Percentiles rank a stretch among this genome's conserved stretches.
Evolutionary conservation across 2,888 invertebrate genomes (phyloP).

Genomic region (Oscheius onirici): DNA sequence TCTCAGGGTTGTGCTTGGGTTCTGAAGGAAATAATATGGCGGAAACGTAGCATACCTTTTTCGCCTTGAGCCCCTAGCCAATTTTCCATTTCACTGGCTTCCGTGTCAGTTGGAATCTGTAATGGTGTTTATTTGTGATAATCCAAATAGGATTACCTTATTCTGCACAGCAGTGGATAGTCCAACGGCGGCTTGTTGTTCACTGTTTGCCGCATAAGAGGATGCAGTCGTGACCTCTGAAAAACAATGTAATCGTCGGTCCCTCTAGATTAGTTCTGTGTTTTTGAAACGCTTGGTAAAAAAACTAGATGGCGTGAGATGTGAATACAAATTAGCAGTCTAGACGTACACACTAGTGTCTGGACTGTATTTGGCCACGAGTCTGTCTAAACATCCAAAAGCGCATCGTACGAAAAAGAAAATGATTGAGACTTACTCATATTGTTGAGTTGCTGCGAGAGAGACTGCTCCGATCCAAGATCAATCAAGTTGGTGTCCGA

Average conservation of each 20-base stretch:
- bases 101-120: conserved; percentile 44
- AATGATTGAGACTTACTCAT: conserved; percentile 3
- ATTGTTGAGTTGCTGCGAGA: conserved; percentile 17
- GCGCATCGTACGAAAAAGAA: no score
- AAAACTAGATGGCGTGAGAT: no score
- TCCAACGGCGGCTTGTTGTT: conserved; percentile 51
- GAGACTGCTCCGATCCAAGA: conserved; percentile 33
- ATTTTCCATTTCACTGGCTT: conserved; percentile 54
- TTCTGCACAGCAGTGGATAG: conserved; percentile 48
- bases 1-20: conserved; percentile 20
- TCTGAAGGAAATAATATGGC: not conserved
- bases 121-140: not conserved
- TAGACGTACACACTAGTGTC: no score
- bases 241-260: not conserved
- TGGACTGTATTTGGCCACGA: not conserved
- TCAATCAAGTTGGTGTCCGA: conserved; percentile 18
- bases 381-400: no score
- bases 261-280: not conserved
- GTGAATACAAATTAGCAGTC: no score
- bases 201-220: conserved; percentile 49
- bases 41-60: not conserved
- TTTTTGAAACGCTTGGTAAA: not conserved
- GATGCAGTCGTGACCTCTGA: conserved; percentile 49
- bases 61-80: conserved; percentile 50
- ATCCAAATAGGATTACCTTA: conserved; percentile 26